Evolutionary conservation across 1,140 invertebrate genomes (phyloP), one percentile per base, ranked within the genome.

Genomic region (Trypoxylus dichotomus): DNA sequence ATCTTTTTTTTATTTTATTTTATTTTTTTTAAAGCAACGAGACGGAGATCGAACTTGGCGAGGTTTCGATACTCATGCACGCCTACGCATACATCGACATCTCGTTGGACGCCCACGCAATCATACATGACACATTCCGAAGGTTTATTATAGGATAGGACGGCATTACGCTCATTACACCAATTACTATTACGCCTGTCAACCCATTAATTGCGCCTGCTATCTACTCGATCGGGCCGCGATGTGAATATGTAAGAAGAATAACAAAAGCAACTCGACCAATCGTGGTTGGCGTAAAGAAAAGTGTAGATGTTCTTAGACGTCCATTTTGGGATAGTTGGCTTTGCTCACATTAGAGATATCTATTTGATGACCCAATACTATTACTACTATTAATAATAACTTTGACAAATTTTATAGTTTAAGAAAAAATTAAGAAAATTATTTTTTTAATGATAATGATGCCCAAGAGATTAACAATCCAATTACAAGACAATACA

Each of bases 111-210:
- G 7, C 47, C 47, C 47, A 54, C 47, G 47, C 47, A 19, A 54
- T 15, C 47, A 19, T 54, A n/a, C 43, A 47, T 3, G n/a, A 54
- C 47, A 15, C 47, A 54, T 54, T 54, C 47, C 47, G 47, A 54
- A 6, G 15, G 0, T 54, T 19, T 54, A 37, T 54, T n/a, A 54
- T 54, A 13, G 15, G 47, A 54, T 54, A 54, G 13, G 47, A 54
- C 47, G 47, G 19, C 47, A 15, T 54, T 19, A 54, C 47, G 47
- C 47, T 54, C 47, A 54, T 54, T 54, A 54, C 47, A 54, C 47
- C 47, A 54, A 54, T 54, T 54, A 54, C 47, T 54, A 54, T 54
- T 54, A 54, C 47, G 47, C 47, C 47, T 54, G 47, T 54, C 47
- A 54, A 54, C 47, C 19, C 47, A 54, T 54, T 54, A 54, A 54